A percentile compares a stretch with the other conserved stretches of the same genome.
These are phyloP conservation scores for Agrochola lota DNA, from an alignment of 2,888 invertebrate genomes.

Conservation along the genomic window DNA sequence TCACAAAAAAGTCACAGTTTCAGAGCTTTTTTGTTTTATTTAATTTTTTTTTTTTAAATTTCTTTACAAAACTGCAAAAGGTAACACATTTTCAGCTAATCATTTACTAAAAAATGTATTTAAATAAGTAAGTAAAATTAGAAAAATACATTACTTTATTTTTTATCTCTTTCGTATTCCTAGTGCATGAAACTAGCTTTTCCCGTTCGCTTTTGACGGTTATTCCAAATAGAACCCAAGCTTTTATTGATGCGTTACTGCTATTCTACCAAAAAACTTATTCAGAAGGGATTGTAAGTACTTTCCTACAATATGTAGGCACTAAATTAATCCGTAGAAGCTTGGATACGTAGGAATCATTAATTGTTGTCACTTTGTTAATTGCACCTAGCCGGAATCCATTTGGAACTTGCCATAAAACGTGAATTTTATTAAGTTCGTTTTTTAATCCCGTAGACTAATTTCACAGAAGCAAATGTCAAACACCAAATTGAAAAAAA, in stretches of 20 bases:
- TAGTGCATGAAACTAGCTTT: conserved; percentile 33
- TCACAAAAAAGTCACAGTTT: conserved; percentile 19
- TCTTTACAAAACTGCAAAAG: conserved; percentile 25
- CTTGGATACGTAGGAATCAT: conserved; percentile 42
- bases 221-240: conserved; percentile 19
- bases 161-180: conserved; percentile 21
- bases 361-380: conserved; percentile 30
- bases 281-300: conserved; percentile 8
- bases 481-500: too few relatives aligned
- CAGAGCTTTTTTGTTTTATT: conserved; percentile 54
- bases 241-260: conserved; percentile 19
- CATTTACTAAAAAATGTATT: conserved; percentile 46
- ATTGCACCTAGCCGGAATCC: conserved; percentile 18
- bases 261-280: not conserved
- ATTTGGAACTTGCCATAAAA: conserved; percentile 8
- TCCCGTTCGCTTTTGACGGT: conserved; percentile 31
- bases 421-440: not conserved
- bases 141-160: conserved; percentile 29
- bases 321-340: conserved; percentile 29
- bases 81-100: conserved; percentile 43
- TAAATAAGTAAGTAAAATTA: conserved; percentile 42
- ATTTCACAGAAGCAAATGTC: too few relatives aligned
- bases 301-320: not conserved
- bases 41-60: conserved; percentile 27
- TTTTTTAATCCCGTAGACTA: too few relatives aligned